Evolutionary conservation across 2,113 vertebrate species (phyloP).

Genomic region (Lycaon pictus): DNA sequence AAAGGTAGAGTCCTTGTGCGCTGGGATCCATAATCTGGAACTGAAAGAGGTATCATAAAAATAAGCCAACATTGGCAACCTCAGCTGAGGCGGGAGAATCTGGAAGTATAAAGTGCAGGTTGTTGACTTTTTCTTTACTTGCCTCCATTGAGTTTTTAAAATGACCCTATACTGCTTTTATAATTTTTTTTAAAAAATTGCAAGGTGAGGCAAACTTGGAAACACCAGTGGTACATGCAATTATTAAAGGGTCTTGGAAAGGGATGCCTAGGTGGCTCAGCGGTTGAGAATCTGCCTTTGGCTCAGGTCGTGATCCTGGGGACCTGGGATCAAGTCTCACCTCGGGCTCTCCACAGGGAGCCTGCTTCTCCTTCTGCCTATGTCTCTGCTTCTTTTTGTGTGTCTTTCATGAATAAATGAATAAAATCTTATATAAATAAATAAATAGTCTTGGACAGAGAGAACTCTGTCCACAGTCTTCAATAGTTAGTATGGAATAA

Average conservation of each 20-base stretch:
- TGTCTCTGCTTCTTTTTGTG: no score
- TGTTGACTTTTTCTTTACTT: neutral
- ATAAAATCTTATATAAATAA: no score
- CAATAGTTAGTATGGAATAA: neutral
- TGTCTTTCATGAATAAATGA: no score
- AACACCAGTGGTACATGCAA: neutral
- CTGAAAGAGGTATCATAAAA: neutral
- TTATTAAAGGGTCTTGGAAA: neutral
- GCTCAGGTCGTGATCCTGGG: no score
- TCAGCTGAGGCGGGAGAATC: neutral
- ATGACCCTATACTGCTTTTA: neutral
- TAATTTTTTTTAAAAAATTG: neutral
- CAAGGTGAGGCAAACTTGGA: neutral
- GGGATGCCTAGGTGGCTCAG: neutral
- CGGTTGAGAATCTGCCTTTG: no score
- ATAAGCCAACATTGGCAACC: neutral
- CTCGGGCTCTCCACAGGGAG: no score
- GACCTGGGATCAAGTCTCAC: no score
- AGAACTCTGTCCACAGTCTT: neutral
- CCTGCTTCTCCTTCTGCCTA: no score
- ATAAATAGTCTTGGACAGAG: neutral
- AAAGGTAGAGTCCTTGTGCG: neutral
- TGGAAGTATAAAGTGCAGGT: neutral
- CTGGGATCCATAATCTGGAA: neutral
- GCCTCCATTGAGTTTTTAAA: neutral